phyloP scores from a whole-genome alignment of 2,888 invertebrate species.

The Megalurothrips usitatus region DNA sequence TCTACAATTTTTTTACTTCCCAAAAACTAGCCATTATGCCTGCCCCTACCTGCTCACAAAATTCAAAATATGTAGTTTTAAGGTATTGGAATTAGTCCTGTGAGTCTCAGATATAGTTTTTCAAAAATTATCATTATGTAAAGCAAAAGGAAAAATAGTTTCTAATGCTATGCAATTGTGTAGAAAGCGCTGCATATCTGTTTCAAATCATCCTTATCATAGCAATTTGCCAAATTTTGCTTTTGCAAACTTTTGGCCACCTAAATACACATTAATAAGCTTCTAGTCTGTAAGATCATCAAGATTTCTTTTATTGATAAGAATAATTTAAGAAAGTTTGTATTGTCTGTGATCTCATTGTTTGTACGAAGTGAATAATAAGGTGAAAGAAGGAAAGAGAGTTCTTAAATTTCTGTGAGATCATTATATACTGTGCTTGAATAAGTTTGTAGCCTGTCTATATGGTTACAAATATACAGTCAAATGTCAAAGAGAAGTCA shows the following conservation, averaged over 20 bases:
- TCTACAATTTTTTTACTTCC: no score
- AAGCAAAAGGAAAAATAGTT: no score
- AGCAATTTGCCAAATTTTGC: no score
- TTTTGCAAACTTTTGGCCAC: background rate
- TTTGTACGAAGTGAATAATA: background rate
- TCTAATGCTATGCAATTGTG: no score
- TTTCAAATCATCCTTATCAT: no score
- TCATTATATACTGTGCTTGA: constrained; percentile 14
- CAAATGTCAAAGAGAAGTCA: background rate
- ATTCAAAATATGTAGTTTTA: background rate
- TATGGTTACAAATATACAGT: background rate
- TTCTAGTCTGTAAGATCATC: background rate
- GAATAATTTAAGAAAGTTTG: background rate
- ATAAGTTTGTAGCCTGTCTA: background rate
- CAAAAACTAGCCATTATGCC: no score
- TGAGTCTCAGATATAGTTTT: no score
- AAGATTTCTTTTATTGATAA: background rate
- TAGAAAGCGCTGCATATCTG: no score
- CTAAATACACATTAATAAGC: background rate
- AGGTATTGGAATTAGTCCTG: background rate
- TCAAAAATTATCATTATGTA: no score
- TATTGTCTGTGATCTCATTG: constrained; percentile 25
- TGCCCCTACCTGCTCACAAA: background rate
- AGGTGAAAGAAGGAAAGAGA: background rate
- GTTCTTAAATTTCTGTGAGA: constrained; percentile 11